Conservation (phyloP, 2,113 vertebrate genomes). For the Odobenus rosmarus region DNA sequence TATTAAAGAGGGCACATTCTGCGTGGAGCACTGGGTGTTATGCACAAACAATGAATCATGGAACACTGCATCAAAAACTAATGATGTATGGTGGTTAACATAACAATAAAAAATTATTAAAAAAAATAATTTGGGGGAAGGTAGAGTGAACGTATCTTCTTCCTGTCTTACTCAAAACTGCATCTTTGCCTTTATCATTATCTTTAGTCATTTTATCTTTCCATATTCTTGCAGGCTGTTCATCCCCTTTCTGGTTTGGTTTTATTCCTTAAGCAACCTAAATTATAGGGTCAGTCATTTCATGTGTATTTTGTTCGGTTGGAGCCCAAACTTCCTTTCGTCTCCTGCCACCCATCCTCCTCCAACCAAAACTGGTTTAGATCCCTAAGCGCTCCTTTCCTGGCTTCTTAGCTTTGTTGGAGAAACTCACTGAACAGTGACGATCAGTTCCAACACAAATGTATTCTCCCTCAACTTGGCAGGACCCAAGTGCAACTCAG, state of each 20-base stretch:
- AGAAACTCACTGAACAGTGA: constrained; percentile 40
- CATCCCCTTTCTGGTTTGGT: background rate
- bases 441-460: constrained; percentile 35
- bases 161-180: background rate
- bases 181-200: background rate
- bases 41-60: too few relatives aligned
- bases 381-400: background rate
- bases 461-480: constrained; percentile 35
- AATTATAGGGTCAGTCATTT: background rate
- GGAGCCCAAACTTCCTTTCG: background rate
- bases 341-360: background rate
- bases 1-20: too few relatives aligned
- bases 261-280: background rate
- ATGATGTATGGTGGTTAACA: too few relatives aligned
- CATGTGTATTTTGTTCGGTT: background rate
- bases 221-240: background rate
- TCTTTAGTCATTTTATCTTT: background rate
- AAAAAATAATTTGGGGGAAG: background rate
- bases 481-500: constrained; percentile 53
- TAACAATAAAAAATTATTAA: too few relatives aligned
- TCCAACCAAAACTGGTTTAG: background rate
- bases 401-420: constrained; percentile 23
- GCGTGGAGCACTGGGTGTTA: too few relatives aligned
- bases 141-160: background rate
- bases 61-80: too few relatives aligned